Evolutionary conservation across 2,113 vertebrate genomes (phyloP).

Genomic region (Australoheros scitulus): DNA sequence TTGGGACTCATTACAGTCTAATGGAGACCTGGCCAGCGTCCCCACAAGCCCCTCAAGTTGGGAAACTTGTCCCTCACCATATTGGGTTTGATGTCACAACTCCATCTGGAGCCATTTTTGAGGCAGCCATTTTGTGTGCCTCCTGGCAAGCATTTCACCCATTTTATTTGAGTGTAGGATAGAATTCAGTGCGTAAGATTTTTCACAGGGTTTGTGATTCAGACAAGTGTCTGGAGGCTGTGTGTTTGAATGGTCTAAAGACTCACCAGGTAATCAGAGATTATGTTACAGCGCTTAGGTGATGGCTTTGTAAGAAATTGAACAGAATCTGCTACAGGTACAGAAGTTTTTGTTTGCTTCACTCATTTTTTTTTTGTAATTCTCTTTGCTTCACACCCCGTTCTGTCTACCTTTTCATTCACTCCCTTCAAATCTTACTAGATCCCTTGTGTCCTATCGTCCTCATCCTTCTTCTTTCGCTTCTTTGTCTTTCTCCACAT

Average conservation of each 20-base stretch:
- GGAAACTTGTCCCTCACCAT: slow-evolving; percentile 55
- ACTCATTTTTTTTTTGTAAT: background rate
- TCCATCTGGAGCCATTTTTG: slow-evolving; percentile 64
- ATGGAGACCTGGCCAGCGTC: slow-evolving; percentile 52
- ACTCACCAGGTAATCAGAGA: background rate
- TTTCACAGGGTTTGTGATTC: background rate
- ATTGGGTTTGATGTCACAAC: slow-evolving; percentile 58
- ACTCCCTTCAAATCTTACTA: background rate
- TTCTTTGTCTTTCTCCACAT: background rate
- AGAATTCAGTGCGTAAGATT: slow-evolving; percentile 6
- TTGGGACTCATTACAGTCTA: slow-evolving; percentile 52
- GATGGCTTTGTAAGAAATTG: background rate
- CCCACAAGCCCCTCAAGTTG: slow-evolving; percentile 50
- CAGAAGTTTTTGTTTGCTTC: background rate
- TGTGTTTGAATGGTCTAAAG: background rate
- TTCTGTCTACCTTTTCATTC: background rate
- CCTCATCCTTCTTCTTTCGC: background rate
- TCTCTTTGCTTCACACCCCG: background rate
- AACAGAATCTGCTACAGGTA: slow-evolving; percentile 9
- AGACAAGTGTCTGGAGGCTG: background rate
- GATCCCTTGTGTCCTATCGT: background rate
- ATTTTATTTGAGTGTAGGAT: slow-evolving; percentile 21
- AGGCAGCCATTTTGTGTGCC: slow-evolving; percentile 46
- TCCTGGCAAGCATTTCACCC: slow-evolving; percentile 46
- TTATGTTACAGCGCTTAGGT: background rate